Evolutionary conservation across 64 coral and sea anemone species (phyloP), one percentile per base, ranked within the genome.

Genomic region (Catalaphyllia jardinei): DNA sequence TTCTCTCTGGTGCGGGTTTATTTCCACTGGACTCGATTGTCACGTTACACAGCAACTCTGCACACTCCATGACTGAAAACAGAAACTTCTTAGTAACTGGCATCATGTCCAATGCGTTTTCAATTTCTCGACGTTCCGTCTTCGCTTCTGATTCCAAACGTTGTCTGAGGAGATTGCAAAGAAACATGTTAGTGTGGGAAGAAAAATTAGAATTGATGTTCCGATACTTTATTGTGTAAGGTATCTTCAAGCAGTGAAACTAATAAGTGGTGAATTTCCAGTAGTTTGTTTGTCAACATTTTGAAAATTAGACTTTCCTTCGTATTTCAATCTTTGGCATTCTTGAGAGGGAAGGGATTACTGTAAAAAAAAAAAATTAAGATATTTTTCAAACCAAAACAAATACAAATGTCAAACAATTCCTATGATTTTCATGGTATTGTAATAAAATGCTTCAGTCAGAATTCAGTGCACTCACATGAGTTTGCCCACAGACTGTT

Each of bases 401-500:
- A 18, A 65, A 24, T 18, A 65, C n/a, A n/a, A n/a, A 65, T 65
- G 8, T 20, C 62, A 65, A 65, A 46, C 39, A 46, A 0, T 5
- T 46, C 4, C 39, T 4, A 5, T 4, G 39, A 7, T 46, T 46
- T 46, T 5, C 39, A 46, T 46, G 42, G 5, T 46, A 46, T 46
- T 46, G 42, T 46, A 46, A 46, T 46, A 46, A 35, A 46, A 46
- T 46, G 7, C 42, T 46, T 46, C 42, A 2, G 42, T 46, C 7
- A 3, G 42, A 46, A 46, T 46, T 46, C 25, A 75, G 13, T 19
- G 24, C 24, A 95, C 97, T 88, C 86, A 99, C 97, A 99, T 99
- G 7, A 99, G 69, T 64, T 93, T 93, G 27, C 97, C 97, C 77
- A 99, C 97, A 54, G 93, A 89, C 50, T 93, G 61, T 84, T 99